These are phyloP conservation scores for Phrynocephalus forsythii DNA, from an alignment of 2,797 vertebrate genomes.

Conservation along the genomic window DNA sequence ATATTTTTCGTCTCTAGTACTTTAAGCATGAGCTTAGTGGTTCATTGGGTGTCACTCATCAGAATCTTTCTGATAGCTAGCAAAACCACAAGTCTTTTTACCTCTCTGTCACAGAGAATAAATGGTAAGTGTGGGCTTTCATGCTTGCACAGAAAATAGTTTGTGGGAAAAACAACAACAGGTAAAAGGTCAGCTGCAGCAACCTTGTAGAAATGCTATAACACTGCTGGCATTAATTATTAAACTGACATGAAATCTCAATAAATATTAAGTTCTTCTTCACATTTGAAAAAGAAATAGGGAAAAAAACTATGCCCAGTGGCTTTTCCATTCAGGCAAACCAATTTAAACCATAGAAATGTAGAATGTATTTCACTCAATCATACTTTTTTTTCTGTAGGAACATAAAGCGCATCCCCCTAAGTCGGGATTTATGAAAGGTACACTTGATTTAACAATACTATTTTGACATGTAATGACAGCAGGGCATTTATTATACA, in stretches of 20 bases:
- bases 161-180: constrained; percentile 45
- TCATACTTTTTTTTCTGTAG: constrained; percentile 52
- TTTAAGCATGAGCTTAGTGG: constrained; percentile 40
- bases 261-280: constrained; percentile 66
- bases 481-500: constrained; percentile 79
- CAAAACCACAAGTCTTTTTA: constrained; percentile 66
- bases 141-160: constrained; percentile 59
- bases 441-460: constrained; percentile 78
- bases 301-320: constrained; percentile 57
- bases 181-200: constrained; percentile 77
- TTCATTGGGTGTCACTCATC: constrained; percentile 56
- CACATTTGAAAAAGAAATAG: constrained; percentile 24
- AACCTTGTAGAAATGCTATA: constrained; percentile 78
- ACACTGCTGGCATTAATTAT: constrained; percentile 88
- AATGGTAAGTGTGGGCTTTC: constrained; percentile 63
- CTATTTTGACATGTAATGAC: constrained; percentile 75
- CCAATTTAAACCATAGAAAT: constrained; percentile 70
- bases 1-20: background rate
- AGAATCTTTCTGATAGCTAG: constrained; percentile 48
- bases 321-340: constrained; percentile 75
- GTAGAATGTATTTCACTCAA: constrained; percentile 54
- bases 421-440: constrained; percentile 69
- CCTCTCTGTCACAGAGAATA: constrained; percentile 68
- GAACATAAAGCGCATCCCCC: constrained; percentile 66
- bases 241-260: constrained; percentile 78